phyloP scores from a whole-genome alignment of 2,888 invertebrate genomes.

The Erebia palarica region DNA sequence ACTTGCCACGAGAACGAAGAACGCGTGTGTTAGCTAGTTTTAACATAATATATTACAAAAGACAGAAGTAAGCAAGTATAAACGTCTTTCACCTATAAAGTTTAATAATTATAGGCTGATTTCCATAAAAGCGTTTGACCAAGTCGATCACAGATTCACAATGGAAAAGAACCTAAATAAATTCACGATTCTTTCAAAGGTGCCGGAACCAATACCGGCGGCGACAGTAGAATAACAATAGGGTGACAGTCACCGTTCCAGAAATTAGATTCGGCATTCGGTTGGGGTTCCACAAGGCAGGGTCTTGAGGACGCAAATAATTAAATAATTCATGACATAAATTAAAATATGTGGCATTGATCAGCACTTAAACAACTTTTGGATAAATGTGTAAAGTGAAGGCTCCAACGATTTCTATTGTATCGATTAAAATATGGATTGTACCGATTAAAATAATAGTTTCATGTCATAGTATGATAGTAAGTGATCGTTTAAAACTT shows the following conservation, averaged over 20 bases:
- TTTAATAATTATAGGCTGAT: background rate
- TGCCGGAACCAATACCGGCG: conserved; percentile 28
- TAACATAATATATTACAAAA: background rate
- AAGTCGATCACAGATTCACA: conserved; percentile 16
- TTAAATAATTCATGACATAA: conserved; percentile 25
- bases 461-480: background rate
- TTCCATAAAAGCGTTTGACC: conserved; percentile 15
- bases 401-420: too few relatives aligned
- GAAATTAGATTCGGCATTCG: conserved; percentile 29
- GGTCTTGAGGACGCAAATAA: conserved; percentile 19
- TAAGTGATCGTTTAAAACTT: background rate
- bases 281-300: conserved; percentile 17
- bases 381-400: too few relatives aligned
- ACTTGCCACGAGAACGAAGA: too few relatives aligned
- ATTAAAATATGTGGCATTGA: conserved; percentile 25
- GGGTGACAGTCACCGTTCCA: conserved; percentile 24
- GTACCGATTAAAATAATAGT: too few relatives aligned
- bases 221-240: conserved; percentile 30
- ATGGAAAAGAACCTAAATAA: conserved; percentile 16
- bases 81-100: background rate
- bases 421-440: too few relatives aligned
- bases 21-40: too few relatives aligned
- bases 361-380: too few relatives aligned
- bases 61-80: background rate
- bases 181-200: conserved; percentile 26